phyloP scores from a whole-genome alignment of 2,888 invertebrate genomes.

The Pyrochroa serraticornis region DNA sequence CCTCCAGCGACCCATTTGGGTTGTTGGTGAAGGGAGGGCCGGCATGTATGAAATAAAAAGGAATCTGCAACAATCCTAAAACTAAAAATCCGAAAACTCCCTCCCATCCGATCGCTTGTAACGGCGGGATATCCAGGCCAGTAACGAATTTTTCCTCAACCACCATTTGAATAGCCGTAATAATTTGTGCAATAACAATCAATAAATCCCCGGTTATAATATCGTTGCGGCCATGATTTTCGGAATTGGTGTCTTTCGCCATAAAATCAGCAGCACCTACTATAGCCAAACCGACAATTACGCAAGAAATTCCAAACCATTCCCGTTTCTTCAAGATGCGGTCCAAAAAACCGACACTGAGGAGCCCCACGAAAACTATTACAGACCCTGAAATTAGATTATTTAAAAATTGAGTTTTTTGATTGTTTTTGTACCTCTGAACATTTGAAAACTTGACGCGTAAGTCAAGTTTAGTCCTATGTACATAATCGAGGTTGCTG shows the following conservation, averaged over 20 bases:
- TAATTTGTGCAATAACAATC: slow-evolving; percentile 77
- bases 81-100: slow-evolving; percentile 73
- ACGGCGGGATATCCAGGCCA: slow-evolving; percentile 82
- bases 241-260: slow-evolving; percentile 53
- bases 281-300: slow-evolving; percentile 72
- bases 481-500: slow-evolving; percentile 89
- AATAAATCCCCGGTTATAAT: slow-evolving; percentile 82
- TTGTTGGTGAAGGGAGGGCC: slow-evolving; percentile 78
- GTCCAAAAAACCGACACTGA: slow-evolving; percentile 82
- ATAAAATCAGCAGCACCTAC: slow-evolving; percentile 78
- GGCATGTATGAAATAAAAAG: slow-evolving; percentile 82
- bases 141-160: slow-evolving; percentile 91
- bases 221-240: slow-evolving; percentile 66
- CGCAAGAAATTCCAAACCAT: slow-evolving; percentile 77
- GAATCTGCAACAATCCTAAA: slow-evolving; percentile 69
- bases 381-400: slow-evolving; percentile 69
- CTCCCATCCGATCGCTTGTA: slow-evolving; percentile 92
- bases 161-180: slow-evolving; percentile 91
- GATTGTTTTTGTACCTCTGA: slow-evolving; percentile 68
- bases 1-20: slow-evolving; percentile 79
- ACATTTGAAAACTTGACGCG: slow-evolving; percentile 95
- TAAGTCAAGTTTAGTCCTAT: slow-evolving; percentile 90
- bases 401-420: slow-evolving; percentile 4
- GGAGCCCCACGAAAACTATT: slow-evolving; percentile 86
- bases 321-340: slow-evolving; percentile 68